Evolutionary conservation across 2,113 vertebrate species (phyloP).

Genomic region (Sminthopsis crassicaudata): DNA sequence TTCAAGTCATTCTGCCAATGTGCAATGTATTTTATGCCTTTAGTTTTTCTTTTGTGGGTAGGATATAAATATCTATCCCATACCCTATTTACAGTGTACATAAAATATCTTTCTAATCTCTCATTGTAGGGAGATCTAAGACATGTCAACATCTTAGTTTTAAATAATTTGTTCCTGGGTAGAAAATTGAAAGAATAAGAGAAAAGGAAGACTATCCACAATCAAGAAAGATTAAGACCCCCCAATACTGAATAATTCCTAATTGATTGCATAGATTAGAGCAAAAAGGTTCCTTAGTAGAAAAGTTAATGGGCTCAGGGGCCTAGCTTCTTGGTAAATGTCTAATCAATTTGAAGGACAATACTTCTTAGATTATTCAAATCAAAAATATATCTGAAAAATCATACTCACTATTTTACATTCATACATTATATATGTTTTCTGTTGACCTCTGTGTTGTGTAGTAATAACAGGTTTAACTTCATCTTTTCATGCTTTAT

Average conservation of each 20-base stretch:
- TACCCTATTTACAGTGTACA: not conserved
- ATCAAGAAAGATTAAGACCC: not conserved
- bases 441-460: not conserved
- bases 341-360: not conserved
- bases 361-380: not conserved
- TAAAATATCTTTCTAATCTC: not conserved
- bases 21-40: not conserved
- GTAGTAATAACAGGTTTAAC: not conserved
- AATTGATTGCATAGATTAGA: not conserved
- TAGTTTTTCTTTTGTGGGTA: not conserved
- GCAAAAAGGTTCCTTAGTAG: not conserved
- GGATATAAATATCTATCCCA: not conserved
- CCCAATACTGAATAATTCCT: not conserved
- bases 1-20: not conserved
- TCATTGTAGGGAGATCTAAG: not conserved
- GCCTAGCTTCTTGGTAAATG: not conserved
- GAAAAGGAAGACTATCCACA: not conserved
- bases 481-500: conserved; percentile 10
- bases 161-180: not conserved
- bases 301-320: not conserved
- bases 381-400: not conserved
- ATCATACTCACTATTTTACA: not conserved
- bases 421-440: not conserved
- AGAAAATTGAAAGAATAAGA: not conserved
- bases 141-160: not conserved